Evolutionary conservation across 2,888 invertebrate species (phyloP).

Genomic region (Heliconius charithonia): DNA sequence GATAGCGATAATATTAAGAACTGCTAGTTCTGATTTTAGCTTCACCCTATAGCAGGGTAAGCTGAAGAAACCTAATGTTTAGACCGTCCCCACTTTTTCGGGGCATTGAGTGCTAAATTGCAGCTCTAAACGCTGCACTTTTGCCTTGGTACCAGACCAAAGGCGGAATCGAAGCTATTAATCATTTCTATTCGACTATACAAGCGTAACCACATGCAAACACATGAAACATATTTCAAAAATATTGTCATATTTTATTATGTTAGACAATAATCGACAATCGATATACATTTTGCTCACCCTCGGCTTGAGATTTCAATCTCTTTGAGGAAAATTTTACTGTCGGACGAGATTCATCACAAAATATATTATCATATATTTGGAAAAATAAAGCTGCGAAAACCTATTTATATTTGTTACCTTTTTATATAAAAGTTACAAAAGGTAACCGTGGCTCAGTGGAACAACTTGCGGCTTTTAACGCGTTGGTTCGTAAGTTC

Average conservation of each 20-base stretch:
- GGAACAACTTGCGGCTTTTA: background rate
- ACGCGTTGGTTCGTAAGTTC: no score
- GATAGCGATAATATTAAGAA: background rate
- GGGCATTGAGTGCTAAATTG: no score
- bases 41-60: no score
- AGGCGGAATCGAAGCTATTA: background rate
- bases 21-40: background rate
- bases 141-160: no score
- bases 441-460: background rate
- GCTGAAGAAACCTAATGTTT: no score
- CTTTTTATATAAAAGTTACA: background rate
- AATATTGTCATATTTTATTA: background rate
- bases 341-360: conserved; percentile 14
- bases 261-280: background rate
- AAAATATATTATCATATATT: conserved; percentile 15
- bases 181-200: background rate
- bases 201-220: background rate
- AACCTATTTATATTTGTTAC: background rate
- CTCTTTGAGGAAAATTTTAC: conserved; percentile 3
- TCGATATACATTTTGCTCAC: conserved; percentile 24
- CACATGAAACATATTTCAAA: background rate
- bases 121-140: no score
- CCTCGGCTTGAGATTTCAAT: conserved; percentile 21
- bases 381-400: background rate
- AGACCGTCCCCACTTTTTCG: no score